Evolutionary conservation across 2,797 vertebrate genomes (phyloP), one percentile per base, ranked within the genome.

Genomic region (Loriculus beryllinus): DNA sequence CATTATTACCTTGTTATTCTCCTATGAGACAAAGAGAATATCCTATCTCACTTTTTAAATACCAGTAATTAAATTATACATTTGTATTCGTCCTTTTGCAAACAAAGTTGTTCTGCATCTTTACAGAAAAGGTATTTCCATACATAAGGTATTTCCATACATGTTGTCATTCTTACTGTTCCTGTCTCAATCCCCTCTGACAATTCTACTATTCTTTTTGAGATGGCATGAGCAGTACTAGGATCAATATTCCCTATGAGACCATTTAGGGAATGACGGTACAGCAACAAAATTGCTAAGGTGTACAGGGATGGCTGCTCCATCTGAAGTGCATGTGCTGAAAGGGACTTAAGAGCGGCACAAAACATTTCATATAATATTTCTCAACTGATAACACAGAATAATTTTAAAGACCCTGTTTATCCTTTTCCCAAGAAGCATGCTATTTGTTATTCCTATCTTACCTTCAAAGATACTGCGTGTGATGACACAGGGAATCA

Each of bases 1-100:
- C 77, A 90, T 91, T 37, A 39, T 95, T 96, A 96, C 68, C 92
- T 95, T 95, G 86, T 97, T 96, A 93, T 67, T 77, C 87, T 93
- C 89, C 85, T 76, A 45, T 20, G 74, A 96, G 85, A 92, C 87
- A 88, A 54, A 91, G 47, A 92, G 82, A 89, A 94, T 87, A 94
- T 72, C 69, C 69, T 86, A 74, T 74, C 65, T 72, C 86, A 81
- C 45, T 77, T 93, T 94, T 93, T 88, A 93, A 95, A 96, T 86
- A 91, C 76, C 37, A 81, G 89, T 88, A 93, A 92, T 95, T 59
- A 54, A 75, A 91, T 95, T 91, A 92, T 88, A 45, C 33, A 35
- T 91, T 86, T 67, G 26, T 72, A 79, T 64, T 72, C 52, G 72
- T 76, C 37, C 51, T 78, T 92, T 80, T 31, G 62, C 70, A 90